These are phyloP conservation scores for Serrognathus titanus DNA, from an alignment of 2,888 invertebrate genomes.

Conservation along the genomic window DNA sequence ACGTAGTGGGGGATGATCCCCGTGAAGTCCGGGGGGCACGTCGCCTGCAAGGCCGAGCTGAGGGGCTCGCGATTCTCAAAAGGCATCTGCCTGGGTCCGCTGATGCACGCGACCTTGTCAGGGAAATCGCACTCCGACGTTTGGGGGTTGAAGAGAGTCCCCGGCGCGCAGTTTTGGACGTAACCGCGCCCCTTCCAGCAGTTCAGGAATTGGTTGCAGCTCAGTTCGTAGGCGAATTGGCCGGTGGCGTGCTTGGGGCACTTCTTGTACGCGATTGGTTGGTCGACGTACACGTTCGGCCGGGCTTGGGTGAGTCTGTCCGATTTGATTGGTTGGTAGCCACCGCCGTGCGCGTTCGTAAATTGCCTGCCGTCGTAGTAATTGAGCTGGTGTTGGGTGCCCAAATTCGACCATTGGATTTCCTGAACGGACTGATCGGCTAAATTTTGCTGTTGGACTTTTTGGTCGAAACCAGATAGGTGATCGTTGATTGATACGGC, in stretches of 20 bases:
- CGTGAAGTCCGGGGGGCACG: constrained; percentile 52
- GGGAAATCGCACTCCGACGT: constrained; percentile 62
- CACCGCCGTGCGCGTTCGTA: background rate
- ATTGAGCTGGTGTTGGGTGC: too few species aligned
- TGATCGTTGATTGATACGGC: constrained; percentile 13
- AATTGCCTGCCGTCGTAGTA: background rate
- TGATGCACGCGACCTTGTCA: constrained; percentile 56
- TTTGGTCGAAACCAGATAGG: background rate
- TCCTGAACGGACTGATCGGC: too few species aligned
- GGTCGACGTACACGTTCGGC: too few species aligned
- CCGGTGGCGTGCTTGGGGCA: constrained; percentile 50
- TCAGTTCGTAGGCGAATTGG: constrained; percentile 57
- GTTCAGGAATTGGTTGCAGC: constrained; percentile 65
- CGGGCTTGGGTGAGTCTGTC: too few species aligned
- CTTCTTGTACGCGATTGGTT: constrained; percentile 13
- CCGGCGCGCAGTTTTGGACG: constrained; percentile 62
- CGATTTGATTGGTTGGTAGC: too few species aligned
- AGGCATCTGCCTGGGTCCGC: constrained; percentile 27
- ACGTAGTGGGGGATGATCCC: constrained; percentile 59
- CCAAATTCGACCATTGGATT: background rate
- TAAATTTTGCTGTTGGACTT: too few species aligned
- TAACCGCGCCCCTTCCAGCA: constrained; percentile 63
- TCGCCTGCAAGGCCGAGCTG: constrained; percentile 33
- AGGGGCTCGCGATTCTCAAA: constrained; percentile 9
- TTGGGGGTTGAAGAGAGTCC: constrained; percentile 62